Conservation (phyloP, 2,797 vertebrate genomes). For the Peromyscus attwateri region DNA sequence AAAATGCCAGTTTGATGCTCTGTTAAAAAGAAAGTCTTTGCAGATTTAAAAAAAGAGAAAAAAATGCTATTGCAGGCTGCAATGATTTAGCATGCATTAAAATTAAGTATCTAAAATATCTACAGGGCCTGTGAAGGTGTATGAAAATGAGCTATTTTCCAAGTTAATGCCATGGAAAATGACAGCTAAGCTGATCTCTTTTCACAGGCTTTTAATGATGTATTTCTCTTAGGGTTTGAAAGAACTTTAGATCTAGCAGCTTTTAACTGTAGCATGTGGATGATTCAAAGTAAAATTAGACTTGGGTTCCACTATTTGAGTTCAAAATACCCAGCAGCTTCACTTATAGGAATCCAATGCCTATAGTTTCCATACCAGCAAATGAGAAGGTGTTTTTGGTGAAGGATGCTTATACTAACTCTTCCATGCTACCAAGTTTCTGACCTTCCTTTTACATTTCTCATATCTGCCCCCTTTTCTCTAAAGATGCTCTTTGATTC, state of each 20-base stretch:
- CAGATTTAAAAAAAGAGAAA: conserved; percentile 76
- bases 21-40: conserved; percentile 67
- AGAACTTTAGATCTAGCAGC: conserved; percentile 58
- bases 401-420: background rate
- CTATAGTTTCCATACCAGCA: background rate
- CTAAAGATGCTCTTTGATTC: background rate
- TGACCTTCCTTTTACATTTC: background rate
- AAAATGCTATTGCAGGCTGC: conserved; percentile 72
- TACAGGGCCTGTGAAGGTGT: conserved; percentile 61
- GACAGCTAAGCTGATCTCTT: conserved; percentile 60
- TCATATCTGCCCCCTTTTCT: background rate
- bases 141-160: conserved; percentile 76
- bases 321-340: conserved; percentile 23
- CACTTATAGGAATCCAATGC: background rate
- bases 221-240: conserved; percentile 60
- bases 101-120: conserved; percentile 64
- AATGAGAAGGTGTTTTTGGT: background rate
- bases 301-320: background rate
- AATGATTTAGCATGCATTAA: conserved; percentile 69
- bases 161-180: conserved; percentile 71
- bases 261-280: conserved; percentile 5
- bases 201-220: conserved; percentile 55
- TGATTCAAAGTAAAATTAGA: conserved; percentile 54
- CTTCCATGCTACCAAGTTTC: background rate
- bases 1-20: conserved; percentile 18